Base-by-base conservation (phyloP, 2,113 vertebrate species). In the Lutjanus erythropterus region DNA sequence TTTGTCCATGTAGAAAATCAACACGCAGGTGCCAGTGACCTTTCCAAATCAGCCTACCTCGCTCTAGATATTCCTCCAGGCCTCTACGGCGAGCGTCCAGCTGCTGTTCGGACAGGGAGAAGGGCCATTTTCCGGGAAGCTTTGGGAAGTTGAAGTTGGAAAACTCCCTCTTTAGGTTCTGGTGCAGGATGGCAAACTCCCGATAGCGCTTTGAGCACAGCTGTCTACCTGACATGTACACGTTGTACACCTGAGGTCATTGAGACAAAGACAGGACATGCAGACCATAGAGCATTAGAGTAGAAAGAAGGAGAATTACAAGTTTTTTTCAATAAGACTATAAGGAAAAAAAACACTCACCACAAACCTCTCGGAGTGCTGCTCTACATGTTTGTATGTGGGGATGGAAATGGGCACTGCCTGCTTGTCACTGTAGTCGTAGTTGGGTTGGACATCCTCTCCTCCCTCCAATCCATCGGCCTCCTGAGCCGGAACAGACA, bases 341-440 rank as follows among this genome's bases (percentile, higher is more conserved):
- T 31, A n/a, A 15, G 4, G 9, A 18, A 25, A 49, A 47, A 58
- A 56, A 5, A 10, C 65, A 94, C 97, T 95, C 83, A 99, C 98
- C 96, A 99, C 98, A 91, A 99, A 99, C 91, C 97, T 97, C 95
- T 99, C 98, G 0, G 96, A 93, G 70, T 97, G 97, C 93, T 99
- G 98, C 93, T 99, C 97, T 91, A 99, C 97, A 19, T 99, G 98
- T 85, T 98, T 99, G 94, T 97, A 98, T 1, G 97, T 98, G 92
- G 98, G 98, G 75, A 99, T 93, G 80, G 98, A 99, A 93, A 99
- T 98, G 93, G 98, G 98, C 79, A 99, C 97, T 0, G 98, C 98
- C 83, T 99, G 98, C 84, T 98, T 99, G 83, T 99, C 98, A 0
- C 96, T 96, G 95, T 98, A 99, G 93, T 99, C 98, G 3, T 98